Percentiles rank a stretch among this genome's conserved stretches.
phyloP scores from a whole-genome alignment of 2,113 vertebrate genomes.

The Thalassoma bifasciatum region DNA sequence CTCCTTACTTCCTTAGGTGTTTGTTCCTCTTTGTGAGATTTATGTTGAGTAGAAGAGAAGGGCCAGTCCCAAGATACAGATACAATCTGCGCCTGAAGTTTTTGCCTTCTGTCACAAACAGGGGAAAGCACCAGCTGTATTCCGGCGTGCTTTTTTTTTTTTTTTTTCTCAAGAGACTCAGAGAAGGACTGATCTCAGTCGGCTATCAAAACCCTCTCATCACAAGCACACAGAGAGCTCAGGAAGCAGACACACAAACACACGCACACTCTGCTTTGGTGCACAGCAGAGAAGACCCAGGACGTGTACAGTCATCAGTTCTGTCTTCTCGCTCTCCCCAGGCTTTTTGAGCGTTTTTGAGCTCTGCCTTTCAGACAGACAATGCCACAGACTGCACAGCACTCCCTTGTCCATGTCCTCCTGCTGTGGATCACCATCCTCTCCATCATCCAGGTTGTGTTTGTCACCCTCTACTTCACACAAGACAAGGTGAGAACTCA shows the following conservation, averaged over 20 bases:
- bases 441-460: constrained; percentile 55
- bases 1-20: constrained; percentile 32
- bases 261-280: constrained; percentile 23
- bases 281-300: constrained; percentile 68
- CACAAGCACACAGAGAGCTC: constrained; percentile 55
- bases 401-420: constrained; percentile 60
- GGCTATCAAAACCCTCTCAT: constrained; percentile 44
- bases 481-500: constrained; percentile 61
- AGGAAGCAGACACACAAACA: constrained; percentile 64
- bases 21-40: constrained; percentile 43
- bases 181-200: constrained; percentile 18
- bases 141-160: constrained; percentile 5
- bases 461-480: constrained; percentile 66
- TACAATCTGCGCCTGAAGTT: constrained; percentile 16
- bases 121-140: constrained; percentile 77
- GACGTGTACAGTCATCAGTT: constrained; percentile 40
- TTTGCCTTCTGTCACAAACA: constrained; percentile 23
- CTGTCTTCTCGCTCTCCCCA: constrained; percentile 49
- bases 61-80: constrained; percentile 60
- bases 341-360: constrained; percentile 32
- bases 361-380: constrained; percentile 18
- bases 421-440: constrained; percentile 73
- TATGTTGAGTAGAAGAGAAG: constrained; percentile 46
- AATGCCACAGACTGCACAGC: constrained; percentile 55
- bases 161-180: constrained; percentile 18